Conservation (phyloP, 1,140 invertebrate genomes). For the Saccostrea glomerata region DNA sequence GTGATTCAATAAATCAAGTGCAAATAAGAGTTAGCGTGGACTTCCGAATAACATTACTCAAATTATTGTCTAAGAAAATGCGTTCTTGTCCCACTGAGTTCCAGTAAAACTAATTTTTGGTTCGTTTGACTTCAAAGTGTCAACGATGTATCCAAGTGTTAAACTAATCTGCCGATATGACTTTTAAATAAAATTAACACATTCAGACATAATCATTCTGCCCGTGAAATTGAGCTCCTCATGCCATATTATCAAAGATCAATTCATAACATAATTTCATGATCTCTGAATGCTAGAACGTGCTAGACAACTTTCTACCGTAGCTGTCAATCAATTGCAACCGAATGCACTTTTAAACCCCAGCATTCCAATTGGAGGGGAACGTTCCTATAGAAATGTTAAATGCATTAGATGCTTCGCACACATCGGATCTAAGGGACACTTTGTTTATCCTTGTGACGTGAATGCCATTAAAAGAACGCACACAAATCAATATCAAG, state of each 20-base stretch:
- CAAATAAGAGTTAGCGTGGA: slow-evolving; percentile 13
- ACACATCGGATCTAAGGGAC: background rate
- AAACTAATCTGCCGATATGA: background rate
- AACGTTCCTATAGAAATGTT: slow-evolving; percentile 34
- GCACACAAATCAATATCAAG: slow-evolving; percentile 9
- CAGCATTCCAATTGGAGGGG: slow-evolving; percentile 4
- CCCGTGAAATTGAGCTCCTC: background rate
- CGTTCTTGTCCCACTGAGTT: background rate
- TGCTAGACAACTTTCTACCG: background rate
- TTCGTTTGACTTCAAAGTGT: background rate
- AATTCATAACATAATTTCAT: slow-evolving; percentile 30
- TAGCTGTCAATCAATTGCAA: slow-evolving; percentile 10
- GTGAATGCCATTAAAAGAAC: slow-evolving; percentile 25
- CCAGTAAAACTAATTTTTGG: background rate
- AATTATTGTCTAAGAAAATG: slow-evolving; percentile 26
- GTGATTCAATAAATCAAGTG: slow-evolving; percentile 41
- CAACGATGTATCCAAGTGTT: background rate
- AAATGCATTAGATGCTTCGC: slow-evolving; percentile 15
- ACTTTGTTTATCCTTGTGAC: slow-evolving; percentile 32
- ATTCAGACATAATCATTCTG: background rate
- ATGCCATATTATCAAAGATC: slow-evolving; percentile 7
- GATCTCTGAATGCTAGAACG: background rate
- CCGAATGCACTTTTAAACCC: slow-evolving; percentile 18
- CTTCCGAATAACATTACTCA: slow-evolving; percentile 26
- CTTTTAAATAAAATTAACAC: slow-evolving; percentile 20